phyloP scores from a whole-genome alignment of 2,888 invertebrate genomes.

The Callimorpha dominula region DNA sequence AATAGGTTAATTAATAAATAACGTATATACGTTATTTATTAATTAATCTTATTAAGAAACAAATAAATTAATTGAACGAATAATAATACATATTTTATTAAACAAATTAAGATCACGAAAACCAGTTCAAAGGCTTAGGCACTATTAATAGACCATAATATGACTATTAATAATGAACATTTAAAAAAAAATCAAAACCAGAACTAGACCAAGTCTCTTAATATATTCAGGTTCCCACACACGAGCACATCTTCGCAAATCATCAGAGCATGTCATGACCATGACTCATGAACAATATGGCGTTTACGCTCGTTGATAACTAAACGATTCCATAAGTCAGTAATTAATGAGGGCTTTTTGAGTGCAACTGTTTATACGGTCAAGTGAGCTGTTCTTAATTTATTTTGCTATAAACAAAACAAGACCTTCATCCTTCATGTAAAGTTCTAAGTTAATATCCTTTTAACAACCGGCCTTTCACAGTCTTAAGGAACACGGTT shows the following conservation, averaged over 20 bases:
- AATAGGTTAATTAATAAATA: no score
- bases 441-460: not conserved
- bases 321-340: slow-evolving; percentile 65
- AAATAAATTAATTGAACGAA: not conserved
- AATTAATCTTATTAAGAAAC: no score
- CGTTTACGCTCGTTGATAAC: slow-evolving; percentile 67
- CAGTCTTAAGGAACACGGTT: not conserved
- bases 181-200: slow-evolving; percentile 23
- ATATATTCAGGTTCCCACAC: slow-evolving; percentile 55
- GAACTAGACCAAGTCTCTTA: slow-evolving; percentile 29
- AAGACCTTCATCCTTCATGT: not conserved
- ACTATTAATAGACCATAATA: not conserved
- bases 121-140: slow-evolving; percentile 10
- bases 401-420: slow-evolving; percentile 14
- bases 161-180: slow-evolving; percentile 4
- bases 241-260: slow-evolving; percentile 52
- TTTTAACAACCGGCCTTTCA: slow-evolving; percentile 3
- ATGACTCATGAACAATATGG: slow-evolving; percentile 71
- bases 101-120: slow-evolving; percentile 25
- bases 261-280: slow-evolving; percentile 64
- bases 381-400: slow-evolving; percentile 33
- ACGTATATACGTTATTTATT: no score
- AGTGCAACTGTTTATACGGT: slow-evolving; percentile 57
- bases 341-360: slow-evolving; percentile 57
- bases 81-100: not conserved